phyloP scores from a whole-genome alignment of 2,113 vertebrate genomes.

The Sebastes fasciatus region DNA sequence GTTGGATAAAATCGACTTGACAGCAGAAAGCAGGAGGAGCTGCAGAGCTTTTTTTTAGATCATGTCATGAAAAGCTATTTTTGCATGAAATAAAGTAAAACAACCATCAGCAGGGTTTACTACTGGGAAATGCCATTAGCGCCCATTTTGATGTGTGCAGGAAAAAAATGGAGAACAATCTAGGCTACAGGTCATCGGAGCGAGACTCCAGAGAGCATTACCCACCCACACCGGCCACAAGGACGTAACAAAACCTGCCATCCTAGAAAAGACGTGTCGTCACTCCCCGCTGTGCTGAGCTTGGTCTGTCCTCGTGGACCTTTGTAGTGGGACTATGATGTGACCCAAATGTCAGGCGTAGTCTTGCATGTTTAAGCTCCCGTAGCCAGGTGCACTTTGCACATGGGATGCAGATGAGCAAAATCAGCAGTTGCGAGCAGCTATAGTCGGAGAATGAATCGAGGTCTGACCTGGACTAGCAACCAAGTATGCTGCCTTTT shows the following conservation, averaged over 20 bases:
- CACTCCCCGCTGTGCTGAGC: too few relatives aligned
- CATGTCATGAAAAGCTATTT: background rate
- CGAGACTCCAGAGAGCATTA: background rate
- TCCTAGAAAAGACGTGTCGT: too few relatives aligned
- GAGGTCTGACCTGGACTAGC: too few relatives aligned
- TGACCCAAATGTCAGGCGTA: too few relatives aligned
- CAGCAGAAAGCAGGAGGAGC: conserved; percentile 24
- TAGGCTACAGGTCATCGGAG: background rate
- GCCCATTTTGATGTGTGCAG: background rate
- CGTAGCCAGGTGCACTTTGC: too few relatives aligned
- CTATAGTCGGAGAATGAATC: too few relatives aligned
- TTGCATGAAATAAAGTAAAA: background rate
- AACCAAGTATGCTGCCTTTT: too few relatives aligned
- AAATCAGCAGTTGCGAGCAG: too few relatives aligned
- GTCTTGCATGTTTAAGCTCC: too few relatives aligned
- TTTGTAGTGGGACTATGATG: too few relatives aligned
- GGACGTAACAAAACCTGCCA: background rate
- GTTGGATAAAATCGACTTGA: conserved; percentile 19
- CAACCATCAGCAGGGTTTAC: background rate
- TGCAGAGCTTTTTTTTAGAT: background rate
- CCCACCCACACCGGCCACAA: background rate
- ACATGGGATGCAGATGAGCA: too few relatives aligned
- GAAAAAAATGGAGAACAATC: background rate
- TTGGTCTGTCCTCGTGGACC: too few relatives aligned
- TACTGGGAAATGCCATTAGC: background rate